A percentile compares a stretch with the other conserved stretches of the same genome.
These are phyloP conservation scores for Bombus confusus DNA, from an alignment of 1,140 invertebrate species.

Conservation along the genomic window DNA sequence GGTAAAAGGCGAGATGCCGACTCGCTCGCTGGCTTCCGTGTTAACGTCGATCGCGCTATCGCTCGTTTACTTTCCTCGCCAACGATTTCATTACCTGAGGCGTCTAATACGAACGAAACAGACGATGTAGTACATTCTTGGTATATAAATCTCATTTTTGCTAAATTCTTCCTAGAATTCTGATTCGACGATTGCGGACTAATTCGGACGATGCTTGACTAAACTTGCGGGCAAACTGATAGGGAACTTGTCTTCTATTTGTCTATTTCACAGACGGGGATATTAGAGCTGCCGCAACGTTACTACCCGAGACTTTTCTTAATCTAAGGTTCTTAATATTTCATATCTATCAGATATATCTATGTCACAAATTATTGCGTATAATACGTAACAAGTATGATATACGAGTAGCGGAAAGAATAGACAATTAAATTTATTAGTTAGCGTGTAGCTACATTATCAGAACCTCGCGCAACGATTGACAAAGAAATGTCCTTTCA, in stretches of 20 bases:
- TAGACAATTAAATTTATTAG: slow-evolving; percentile 1
- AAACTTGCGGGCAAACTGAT: no score
- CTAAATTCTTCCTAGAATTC: not conserved
- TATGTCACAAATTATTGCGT: no score
- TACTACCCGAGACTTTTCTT: not conserved
- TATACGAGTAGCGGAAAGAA: not conserved
- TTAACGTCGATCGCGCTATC: not conserved
- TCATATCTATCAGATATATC: no score
- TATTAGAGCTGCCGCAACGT: not conserved
- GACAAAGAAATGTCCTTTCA: not conserved
- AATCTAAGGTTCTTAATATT: not conserved
- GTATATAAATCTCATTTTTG: not conserved
- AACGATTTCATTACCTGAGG: slow-evolving; percentile 10
- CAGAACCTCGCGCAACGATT: not conserved
- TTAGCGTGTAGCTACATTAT: no score
- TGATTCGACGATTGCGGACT: not conserved
- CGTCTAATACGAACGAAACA: not conserved
- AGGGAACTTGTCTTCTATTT: not conserved
- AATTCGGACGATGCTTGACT: no score
- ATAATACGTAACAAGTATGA: not conserved
- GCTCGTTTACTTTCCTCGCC: not conserved
- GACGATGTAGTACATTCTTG: not conserved
- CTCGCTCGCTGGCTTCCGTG: not conserved
- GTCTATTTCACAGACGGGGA: not conserved
- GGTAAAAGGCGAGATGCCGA: slow-evolving; percentile 24